Evolutionary conservation across 2,113 vertebrate genomes (phyloP).

Genomic region (Eclectus roratus): DNA sequence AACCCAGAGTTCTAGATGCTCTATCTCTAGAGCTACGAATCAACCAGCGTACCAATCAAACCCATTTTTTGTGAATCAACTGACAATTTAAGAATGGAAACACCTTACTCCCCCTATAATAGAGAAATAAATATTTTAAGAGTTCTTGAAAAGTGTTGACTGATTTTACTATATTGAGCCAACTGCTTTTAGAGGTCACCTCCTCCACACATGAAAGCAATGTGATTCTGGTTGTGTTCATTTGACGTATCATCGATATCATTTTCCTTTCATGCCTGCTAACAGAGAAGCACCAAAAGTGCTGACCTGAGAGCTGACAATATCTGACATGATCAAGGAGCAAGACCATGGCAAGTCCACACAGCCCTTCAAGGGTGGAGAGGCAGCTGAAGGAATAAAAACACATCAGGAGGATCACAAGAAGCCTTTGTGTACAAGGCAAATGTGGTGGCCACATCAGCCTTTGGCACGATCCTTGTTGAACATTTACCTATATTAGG

Average conservation of each 20-base stretch:
- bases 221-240: background rate
- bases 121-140: background rate
- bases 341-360: background rate
- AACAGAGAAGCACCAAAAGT: background rate
- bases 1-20: background rate
- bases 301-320: background rate
- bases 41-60: background rate
- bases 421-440: background rate
- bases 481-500: background rate
- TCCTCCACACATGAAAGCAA: background rate
- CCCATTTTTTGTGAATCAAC: background rate
- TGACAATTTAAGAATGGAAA: background rate
- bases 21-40: background rate
- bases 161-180: background rate
- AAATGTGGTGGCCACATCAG: background rate
- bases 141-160: background rate
- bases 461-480: background rate
- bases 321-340: background rate
- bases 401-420: fast-evolving
- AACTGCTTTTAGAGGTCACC: background rate
- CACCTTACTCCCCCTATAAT: background rate
- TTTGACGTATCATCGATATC: background rate
- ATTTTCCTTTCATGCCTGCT: background rate
- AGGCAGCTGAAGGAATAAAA: background rate
- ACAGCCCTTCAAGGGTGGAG: background rate